Evolutionary conservation across 53 echinoderm and acorn worm species (phyloP).

Genomic region (Glandiceps talaboti): DNA sequence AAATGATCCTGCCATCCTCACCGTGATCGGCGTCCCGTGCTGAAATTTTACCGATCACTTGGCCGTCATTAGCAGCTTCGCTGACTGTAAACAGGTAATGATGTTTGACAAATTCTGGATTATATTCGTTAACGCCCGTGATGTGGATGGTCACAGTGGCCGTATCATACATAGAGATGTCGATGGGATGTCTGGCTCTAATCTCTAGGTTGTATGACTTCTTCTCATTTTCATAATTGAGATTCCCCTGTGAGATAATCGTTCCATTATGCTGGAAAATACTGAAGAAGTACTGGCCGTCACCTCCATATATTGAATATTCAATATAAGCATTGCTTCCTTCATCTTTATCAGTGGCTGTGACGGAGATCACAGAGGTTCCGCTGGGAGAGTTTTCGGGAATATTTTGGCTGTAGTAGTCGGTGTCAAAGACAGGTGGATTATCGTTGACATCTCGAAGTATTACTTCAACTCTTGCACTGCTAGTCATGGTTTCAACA

Average conservation of each 20-base stretch:
- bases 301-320: constrained; percentile 67
- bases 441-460: constrained; percentile 82
- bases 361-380: constrained; percentile 53
- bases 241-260: constrained; percentile 71
- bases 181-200: constrained; percentile 48
- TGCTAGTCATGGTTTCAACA: constrained; percentile 27
- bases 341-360: constrained; percentile 79
- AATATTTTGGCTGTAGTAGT: constrained; percentile 49
- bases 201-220: constrained; percentile 47
- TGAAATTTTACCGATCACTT: constrained; percentile 55
- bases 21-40: constrained; percentile 77
- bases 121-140: constrained; percentile 80
- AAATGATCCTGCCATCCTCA: constrained; percentile 60
- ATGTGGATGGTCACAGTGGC: constrained; percentile 66
- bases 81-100: constrained; percentile 70
- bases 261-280: constrained; percentile 44
- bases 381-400: constrained; percentile 88
- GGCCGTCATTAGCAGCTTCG: constrained; percentile 71
- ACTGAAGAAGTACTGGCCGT: constrained; percentile 61
- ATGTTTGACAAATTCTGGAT: constrained; percentile 56
- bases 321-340: constrained; percentile 52
- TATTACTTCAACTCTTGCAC: constrained; percentile 26
- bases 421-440: constrained; percentile 58
- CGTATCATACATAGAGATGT: constrained; percentile 25
- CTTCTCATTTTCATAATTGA: constrained; percentile 61